Evolutionary conservation across 1,140 invertebrate genomes (phyloP), one percentile per base, ranked within the genome.

Genomic region (Pinna nobilis): DNA sequence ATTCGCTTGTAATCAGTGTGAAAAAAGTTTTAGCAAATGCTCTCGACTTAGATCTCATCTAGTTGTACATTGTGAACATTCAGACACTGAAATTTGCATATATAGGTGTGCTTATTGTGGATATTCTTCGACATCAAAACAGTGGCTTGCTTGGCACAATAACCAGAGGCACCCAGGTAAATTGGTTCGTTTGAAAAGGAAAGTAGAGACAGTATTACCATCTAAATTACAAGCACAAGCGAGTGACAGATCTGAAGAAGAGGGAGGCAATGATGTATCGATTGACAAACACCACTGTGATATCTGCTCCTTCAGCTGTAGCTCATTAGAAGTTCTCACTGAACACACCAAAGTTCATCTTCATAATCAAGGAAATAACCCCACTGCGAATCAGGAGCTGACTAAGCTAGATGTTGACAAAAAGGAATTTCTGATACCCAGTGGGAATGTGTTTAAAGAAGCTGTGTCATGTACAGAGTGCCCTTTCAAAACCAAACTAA

Each of bases 241-340:
- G 15, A 53, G 32, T n/a, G n/a, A n/a, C n/a, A n/a, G n/a, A n/a
- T n/a, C n/a, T n/a, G n/a, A n/a, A n/a, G n/a, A n/a, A n/a, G n/a
- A n/a, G n/a, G n/a, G n/a, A n/a, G n/a, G n/a, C 20, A 7, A 3
- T n/a, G 4, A 4, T 59, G 30, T 32, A 18, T 59, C 55, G 5
- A 63, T 75, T 41, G 67, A 65, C 53, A 65, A 55, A 37, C 60
- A 64, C 32, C 73, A 75, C 47, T 75, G 73, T 70, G 73, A 75
- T 60, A 41, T 53, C 23, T 75, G 73, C 47, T 41, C 73, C 28
- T 75, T 70, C 25, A 75, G 73, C 50, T 70, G 66, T 66, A 53
- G 57, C 25, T 41, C 69, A 28, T 11, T 57, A 9, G 37, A 49
- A n/a, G 60, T 28, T 23, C 63, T 75, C 15, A 49, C 53, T 63